Evolutionary conservation across 2,113 vertebrate genomes (phyloP), one percentile per base, ranked within the genome.

Genomic region (Oophaga pumilio): DNA sequence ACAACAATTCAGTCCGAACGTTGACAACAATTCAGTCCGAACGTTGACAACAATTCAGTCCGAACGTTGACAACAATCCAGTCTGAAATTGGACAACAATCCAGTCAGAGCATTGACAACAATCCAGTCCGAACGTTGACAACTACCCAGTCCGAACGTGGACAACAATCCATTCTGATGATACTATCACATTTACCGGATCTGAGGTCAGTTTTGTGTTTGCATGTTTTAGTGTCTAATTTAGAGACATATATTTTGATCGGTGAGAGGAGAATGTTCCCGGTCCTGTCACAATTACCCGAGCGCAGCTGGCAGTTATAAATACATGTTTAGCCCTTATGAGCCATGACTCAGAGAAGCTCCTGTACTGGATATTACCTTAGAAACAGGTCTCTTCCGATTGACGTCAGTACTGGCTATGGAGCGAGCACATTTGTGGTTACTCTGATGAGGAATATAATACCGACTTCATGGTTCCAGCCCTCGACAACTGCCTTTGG

Each of bases 351-450:
- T 82, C 80, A 82, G 80, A 43, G 64, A 81, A 26, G 68, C 49
- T 84, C n/a, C 56, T 84, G 66, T 71, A 20, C 82, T 84, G 68
- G 52, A 71, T 71, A 84, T 73, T 84, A 73, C 82, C 82, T 84
- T 84, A 84, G 82, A 43, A 84, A 84, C 82, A 66, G 80, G 80
- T 66, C 80, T 64, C 60, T 64, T 49, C 59, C 59, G 14, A 82
- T 82, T 82, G 80, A 82, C 80, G 80, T 82, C 60, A 82, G 43
- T 68, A 68, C 80, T 24, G 80, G 59, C 79, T 81, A 66, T 82
- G n/a, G 60, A 82, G 24, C 10, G 18, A 43, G 59, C 49, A 64
- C 62, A 68, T 15, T 17, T 15, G 22, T 68, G 62, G 28, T 24
- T 49, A 6, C 60, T 82, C 60, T 82, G 60, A 82, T 82, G 8